These are phyloP conservation scores for Pollachius pollachius DNA, from an alignment of 2,113 vertebrate genomes.

Conservation along the genomic window DNA sequence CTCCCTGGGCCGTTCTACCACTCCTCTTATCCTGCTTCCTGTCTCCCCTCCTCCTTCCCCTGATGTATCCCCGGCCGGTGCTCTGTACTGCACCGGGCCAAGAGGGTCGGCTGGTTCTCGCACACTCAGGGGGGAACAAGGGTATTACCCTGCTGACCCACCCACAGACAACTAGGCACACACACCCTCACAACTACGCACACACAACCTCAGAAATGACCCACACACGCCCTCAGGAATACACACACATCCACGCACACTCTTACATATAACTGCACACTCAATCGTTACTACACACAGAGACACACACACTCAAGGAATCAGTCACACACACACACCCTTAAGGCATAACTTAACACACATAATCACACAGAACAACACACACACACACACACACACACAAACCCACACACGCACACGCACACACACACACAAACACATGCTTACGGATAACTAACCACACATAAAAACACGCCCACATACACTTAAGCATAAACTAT, in stretches of 20 bases:
- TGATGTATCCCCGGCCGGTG: conserved; percentile 12
- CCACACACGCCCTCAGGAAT: too few relatives aligned
- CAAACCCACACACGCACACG: too few relatives aligned
- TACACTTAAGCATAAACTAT: not conserved
- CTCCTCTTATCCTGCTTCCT: conserved; percentile 37
- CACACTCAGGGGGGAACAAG: conserved; percentile 21
- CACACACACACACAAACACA: not conserved
- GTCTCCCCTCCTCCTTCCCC: conserved; percentile 40
- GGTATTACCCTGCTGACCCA: conserved; percentile 8
- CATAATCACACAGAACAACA: too few relatives aligned
- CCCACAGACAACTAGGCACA: not conserved
- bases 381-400: not conserved
- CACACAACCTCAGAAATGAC: conserved; percentile 16
- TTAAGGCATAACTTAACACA: too few relatives aligned
- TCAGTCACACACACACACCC: not conserved
- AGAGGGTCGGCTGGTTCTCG: conserved; percentile 38
- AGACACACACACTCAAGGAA: too few relatives aligned
- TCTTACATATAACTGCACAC: not conserved
- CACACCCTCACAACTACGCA: not conserved
- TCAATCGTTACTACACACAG: conserved; percentile 13
- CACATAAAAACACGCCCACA: not conserved
- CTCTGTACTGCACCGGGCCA: conserved; percentile 16
- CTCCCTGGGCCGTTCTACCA: conserved; percentile 22
- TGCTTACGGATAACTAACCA: not conserved
- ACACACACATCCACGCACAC: too few relatives aligned